Percentiles rank a stretch among this genome's conserved stretches.
These are phyloP conservation scores for Paedocypris micromegethes DNA, from an alignment of 2,797 vertebrate genomes.

Conservation along the genomic window DNA sequence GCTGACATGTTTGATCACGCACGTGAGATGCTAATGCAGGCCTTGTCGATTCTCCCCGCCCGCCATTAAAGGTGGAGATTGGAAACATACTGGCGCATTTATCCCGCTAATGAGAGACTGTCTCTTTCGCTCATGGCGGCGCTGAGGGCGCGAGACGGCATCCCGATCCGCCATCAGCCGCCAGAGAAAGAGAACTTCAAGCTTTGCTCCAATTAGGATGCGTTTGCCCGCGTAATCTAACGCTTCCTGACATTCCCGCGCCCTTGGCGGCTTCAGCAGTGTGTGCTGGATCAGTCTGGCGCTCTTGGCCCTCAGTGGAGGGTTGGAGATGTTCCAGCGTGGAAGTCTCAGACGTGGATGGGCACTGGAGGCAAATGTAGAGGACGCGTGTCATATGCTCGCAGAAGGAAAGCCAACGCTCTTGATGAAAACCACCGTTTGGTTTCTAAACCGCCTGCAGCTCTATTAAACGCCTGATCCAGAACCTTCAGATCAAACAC, in stretches of 20 bases:
- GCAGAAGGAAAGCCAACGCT: too few species aligned
- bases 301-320: too few species aligned
- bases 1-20: conserved; percentile 21
- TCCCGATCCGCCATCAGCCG: conserved; percentile 48
- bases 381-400: too few species aligned
- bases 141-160: conserved; percentile 50
- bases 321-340: too few species aligned
- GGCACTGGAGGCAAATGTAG: too few species aligned
- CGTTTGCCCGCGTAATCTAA: conserved; percentile 54
- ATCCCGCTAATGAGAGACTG: conserved; percentile 59
- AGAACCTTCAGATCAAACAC: too few species aligned
- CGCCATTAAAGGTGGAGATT: conserved; percentile 46
- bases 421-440: too few species aligned
- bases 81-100: conserved; percentile 56
- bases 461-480: too few species aligned
- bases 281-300: conserved; percentile 44
- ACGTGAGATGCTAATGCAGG: conserved; percentile 28
- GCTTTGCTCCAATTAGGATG: conserved; percentile 58
- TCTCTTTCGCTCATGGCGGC: conserved; percentile 50
- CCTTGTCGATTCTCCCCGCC: conserved; percentile 30
- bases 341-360: too few species aligned
- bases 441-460: too few species aligned
- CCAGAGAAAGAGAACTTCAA: conserved; percentile 50
- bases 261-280: conserved; percentile 41
- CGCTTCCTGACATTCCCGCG: conserved; percentile 57